Evolutionary conservation across 2,888 invertebrate species (phyloP).

Genomic region (Sturmia bella): DNA sequence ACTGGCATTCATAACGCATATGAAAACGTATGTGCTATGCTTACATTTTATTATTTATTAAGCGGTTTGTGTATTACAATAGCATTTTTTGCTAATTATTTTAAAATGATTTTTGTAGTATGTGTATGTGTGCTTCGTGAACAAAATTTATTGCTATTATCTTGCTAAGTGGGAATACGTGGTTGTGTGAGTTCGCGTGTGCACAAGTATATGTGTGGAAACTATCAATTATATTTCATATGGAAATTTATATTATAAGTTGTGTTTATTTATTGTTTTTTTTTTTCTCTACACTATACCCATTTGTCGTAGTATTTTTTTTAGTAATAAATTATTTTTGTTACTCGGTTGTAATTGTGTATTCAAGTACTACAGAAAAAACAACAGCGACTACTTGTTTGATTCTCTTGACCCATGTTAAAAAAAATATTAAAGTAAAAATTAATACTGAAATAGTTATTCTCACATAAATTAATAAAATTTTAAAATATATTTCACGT

Average conservation of each 20-base stretch:
- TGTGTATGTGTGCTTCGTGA: not conserved
- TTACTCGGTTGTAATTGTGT: constrained; percentile 36
- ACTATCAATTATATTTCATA: constrained; percentile 72
- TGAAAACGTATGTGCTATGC: constrained; percentile 13
- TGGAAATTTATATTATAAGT: constrained; percentile 71
- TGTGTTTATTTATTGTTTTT: constrained; percentile 67
- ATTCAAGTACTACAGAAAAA: constrained; percentile 22
- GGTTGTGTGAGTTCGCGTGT: not conserved
- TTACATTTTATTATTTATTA: constrained; percentile 51
- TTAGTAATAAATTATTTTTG: constrained; percentile 48
- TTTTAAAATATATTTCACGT: constrained; percentile 44
- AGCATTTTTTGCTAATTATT: constrained; percentile 61
- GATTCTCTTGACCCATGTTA: constrained; percentile 66
- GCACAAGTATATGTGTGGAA: constrained; percentile 56
- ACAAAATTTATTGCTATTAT: constrained; percentile 13
- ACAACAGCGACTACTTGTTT: constrained; percentile 63
- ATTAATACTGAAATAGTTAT: constrained; percentile 16
- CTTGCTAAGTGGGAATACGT: not conserved
- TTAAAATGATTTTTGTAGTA: constrained; percentile 45
- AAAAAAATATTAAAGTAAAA: constrained; percentile 30
- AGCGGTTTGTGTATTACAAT: constrained; percentile 47
- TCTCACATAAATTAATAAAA: constrained; percentile 40
- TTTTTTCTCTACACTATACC: constrained; percentile 40
- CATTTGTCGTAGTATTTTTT: constrained; percentile 57
- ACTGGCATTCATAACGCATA: constrained; percentile 49